Evolutionary conservation across 2,888 invertebrate genomes (phyloP).

Genomic region (Stenichneumon culpator): DNA sequence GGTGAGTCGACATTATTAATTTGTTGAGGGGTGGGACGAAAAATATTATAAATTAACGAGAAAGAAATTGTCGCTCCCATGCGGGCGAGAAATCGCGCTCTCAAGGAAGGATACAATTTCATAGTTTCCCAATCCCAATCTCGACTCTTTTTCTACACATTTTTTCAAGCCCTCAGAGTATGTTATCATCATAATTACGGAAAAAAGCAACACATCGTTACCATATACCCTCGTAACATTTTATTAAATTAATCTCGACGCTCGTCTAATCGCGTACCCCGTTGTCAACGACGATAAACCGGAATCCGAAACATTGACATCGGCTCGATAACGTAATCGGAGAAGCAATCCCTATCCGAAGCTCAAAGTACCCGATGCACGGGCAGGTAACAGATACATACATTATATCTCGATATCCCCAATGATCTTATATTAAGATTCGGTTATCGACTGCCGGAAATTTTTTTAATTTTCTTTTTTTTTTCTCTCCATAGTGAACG

Average conservation of each 20-base stretch:
- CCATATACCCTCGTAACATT: neutral
- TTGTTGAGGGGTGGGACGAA: too few species aligned
- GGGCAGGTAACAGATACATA: neutral
- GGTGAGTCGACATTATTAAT: conserved; percentile 86
- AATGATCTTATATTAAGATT: neutral
- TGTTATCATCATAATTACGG: neutral
- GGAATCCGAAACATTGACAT: neutral
- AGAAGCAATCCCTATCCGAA: neutral
- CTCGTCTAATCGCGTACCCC: neutral
- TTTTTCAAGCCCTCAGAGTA: neutral
- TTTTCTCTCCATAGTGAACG: neutral
- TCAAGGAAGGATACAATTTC: too few species aligned
- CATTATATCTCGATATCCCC: conserved; percentile 4
- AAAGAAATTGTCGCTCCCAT: too few species aligned
- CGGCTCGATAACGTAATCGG: conserved; percentile 27
- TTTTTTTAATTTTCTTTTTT: neutral
- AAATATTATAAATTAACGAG: too few species aligned
- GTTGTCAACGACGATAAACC: neutral
- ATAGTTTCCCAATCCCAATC: too few species aligned
- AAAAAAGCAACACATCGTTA: neutral
- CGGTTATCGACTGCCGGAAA: neutral
- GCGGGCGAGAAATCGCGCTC: too few species aligned
- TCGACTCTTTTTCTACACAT: neutral
- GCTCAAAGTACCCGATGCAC: neutral
- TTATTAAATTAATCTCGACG: neutral